These are phyloP conservation scores for Sphaerophoria taeniata DNA, from an alignment of 2,888 invertebrate genomes.

Conservation along the genomic window DNA sequence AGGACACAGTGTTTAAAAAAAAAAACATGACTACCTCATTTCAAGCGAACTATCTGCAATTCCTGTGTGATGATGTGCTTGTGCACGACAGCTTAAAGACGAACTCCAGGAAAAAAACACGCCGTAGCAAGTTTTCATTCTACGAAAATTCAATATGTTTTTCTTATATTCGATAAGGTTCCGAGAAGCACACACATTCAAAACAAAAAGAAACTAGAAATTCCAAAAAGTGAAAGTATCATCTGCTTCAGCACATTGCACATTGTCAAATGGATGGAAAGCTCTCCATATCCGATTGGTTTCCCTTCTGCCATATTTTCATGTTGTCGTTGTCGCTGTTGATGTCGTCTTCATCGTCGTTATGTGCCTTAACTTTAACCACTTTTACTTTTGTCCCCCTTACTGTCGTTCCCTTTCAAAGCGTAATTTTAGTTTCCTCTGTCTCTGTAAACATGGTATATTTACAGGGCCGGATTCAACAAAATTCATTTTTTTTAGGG, in stretches of 20 bases:
- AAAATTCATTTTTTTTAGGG: neutral
- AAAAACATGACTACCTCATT: no score
- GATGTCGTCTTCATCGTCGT: neutral
- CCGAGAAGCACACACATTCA: neutral
- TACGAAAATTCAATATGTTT: constrained; percentile 21
- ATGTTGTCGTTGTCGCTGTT: neutral
- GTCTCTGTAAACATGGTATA: neutral
- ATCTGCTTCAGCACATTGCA: constrained; percentile 33
- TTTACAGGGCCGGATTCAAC: neutral
- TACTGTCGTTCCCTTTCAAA: neutral
- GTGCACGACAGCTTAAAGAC: no score
- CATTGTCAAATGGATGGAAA: constrained; percentile 71
- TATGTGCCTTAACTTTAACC: constrained; percentile 18
- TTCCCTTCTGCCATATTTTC: constrained; percentile 12
- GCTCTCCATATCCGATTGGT: constrained; percentile 60
- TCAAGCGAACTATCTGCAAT: no score
- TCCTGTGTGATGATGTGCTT: no score
- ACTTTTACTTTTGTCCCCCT: constrained; percentile 21
- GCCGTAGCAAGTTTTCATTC: neutral
- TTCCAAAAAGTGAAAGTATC: constrained; percentile 1
- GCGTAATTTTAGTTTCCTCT: constrained; percentile 35
- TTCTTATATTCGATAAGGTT: neutral
- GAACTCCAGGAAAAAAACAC: neutral
- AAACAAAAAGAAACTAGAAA: neutral
- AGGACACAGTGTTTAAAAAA: no score